These are phyloP conservation scores for Chaenogobius annularis DNA, from an alignment of 2,113 vertebrate species.

Conservation along the genomic window DNA sequence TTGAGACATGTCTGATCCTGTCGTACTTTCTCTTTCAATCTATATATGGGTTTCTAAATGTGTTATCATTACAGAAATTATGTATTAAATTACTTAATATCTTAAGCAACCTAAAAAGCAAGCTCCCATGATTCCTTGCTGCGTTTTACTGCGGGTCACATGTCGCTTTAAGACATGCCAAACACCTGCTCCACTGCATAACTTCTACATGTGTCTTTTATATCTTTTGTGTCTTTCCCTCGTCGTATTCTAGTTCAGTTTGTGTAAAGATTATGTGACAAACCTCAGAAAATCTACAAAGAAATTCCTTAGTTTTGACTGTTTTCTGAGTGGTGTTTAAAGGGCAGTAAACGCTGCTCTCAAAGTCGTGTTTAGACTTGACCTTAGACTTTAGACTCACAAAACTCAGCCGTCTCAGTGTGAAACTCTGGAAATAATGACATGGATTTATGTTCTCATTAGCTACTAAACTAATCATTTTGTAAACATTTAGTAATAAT, in stretches of 20 bases:
- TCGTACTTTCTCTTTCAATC: background rate
- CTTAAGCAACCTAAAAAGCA: no score
- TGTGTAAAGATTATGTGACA: background rate
- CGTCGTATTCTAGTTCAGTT: background rate
- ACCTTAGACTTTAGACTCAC: slow-evolving; percentile 38
- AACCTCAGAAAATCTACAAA: no score
- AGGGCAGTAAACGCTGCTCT: background rate
- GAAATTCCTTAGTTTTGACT: background rate
- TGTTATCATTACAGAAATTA: no score
- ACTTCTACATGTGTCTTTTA: background rate
- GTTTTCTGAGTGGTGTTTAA: background rate
- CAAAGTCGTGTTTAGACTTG: slow-evolving; percentile 48
- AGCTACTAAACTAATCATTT: background rate
- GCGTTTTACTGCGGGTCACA: background rate
- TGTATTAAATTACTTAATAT: no score
- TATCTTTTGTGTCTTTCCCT: slow-evolving; percentile 20
- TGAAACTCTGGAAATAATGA: background rate
- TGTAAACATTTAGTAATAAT: background rate
- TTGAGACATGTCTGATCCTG: background rate
- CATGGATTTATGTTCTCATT: background rate
- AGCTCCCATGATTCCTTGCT: background rate
- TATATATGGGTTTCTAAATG: no score
- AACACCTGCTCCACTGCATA: slow-evolving; percentile 22
- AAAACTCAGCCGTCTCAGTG: background rate
- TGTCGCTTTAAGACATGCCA: background rate